Conservation (phyloP, 2,888 invertebrate genomes). For the Acanthacorydalis orientalis region DNA sequence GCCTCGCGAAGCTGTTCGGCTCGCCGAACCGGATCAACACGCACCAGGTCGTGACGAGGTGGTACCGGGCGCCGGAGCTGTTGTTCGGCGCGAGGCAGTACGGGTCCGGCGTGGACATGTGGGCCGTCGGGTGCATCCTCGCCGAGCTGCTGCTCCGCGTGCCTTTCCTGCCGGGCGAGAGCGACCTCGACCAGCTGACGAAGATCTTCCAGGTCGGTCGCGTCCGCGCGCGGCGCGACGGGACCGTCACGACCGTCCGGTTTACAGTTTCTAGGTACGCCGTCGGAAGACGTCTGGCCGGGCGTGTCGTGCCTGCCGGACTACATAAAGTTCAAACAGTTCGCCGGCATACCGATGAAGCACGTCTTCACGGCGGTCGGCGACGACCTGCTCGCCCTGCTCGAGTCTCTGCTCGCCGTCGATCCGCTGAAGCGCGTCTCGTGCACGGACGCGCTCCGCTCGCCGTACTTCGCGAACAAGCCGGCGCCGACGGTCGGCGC, state of each 20-base stretch:
- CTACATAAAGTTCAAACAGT: conserved; percentile 81
- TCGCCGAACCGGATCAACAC: conserved; percentile 93
- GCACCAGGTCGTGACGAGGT: conserved; percentile 92
- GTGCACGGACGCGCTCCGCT: conserved; percentile 69
- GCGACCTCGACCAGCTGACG: conserved; percentile 90
- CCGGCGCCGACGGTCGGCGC: conserved; percentile 73
- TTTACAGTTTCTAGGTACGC: conserved; percentile 63
- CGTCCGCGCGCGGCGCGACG: too few species aligned
- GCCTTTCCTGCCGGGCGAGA: conserved; percentile 91
- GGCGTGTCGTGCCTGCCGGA: conserved; percentile 67
- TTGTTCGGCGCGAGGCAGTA: conserved; percentile 91
- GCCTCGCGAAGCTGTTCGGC: conserved; percentile 92
- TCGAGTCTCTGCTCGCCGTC: conserved; percentile 59
- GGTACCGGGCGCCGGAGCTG: conserved; percentile 88
- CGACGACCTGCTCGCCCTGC: conserved; percentile 73
- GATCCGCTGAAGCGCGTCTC: conserved; percentile 71
- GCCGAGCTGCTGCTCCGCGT: conserved; percentile 83
- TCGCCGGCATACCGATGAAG: conserved; percentile 66
- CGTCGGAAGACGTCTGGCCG: conserved; percentile 87
- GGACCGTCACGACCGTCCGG: too few species aligned
- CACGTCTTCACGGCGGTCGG: conserved; percentile 92
- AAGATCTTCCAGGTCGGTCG: conserved; percentile 72
- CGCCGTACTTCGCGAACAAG: conserved; percentile 82
- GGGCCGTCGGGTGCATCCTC: conserved; percentile 97
- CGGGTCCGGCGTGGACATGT: conserved; percentile 92